phyloP scores from a whole-genome alignment of 1,140 invertebrate genomes.

The Drosophila suzukii region DNA sequence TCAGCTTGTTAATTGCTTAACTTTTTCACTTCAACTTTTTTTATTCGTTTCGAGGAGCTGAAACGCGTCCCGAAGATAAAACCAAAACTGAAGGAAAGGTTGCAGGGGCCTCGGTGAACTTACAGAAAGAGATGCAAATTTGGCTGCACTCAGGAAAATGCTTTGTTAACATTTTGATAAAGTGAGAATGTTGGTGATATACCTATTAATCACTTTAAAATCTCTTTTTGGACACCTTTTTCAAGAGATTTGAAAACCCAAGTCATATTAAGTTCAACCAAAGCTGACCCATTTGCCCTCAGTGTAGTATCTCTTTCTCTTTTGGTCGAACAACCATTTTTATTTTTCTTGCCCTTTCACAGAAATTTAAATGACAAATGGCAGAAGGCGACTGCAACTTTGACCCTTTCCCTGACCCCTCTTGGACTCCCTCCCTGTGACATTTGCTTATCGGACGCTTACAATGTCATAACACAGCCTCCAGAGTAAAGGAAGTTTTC shows the following conservation, averaged over 20 bases:
- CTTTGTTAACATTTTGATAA: neutral
- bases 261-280: no score
- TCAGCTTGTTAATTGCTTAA: constrained; percentile 83
- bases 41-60: constrained; percentile 56
- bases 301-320: neutral
- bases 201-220: no score
- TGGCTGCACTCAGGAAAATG: constrained; percentile 1
- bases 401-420: constrained; percentile 67
- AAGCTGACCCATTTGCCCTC: neutral
- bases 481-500: constrained; percentile 39
- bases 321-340: constrained; percentile 40
- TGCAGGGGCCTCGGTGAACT: constrained; percentile 42
- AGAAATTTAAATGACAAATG: constrained; percentile 79
- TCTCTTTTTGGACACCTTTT: no score
- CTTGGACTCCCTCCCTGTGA: constrained; percentile 24
- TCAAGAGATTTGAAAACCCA: no score
- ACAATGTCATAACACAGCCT: constrained; percentile 76
- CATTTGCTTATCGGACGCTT: constrained; percentile 75
- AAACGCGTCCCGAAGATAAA: constrained; percentile 60
- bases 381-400: constrained; percentile 67
- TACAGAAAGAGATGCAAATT: constrained; percentile 19
- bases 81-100: constrained; percentile 59
- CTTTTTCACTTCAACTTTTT: constrained; percentile 83
- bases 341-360: constrained; percentile 63
- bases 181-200: no score